Percentiles rank a stretch among this genome's conserved stretches.
Evolutionary conservation across 2,888 invertebrate genomes (phyloP).

Genomic region (Pseudococcus jackbeardsleyi): DNA sequence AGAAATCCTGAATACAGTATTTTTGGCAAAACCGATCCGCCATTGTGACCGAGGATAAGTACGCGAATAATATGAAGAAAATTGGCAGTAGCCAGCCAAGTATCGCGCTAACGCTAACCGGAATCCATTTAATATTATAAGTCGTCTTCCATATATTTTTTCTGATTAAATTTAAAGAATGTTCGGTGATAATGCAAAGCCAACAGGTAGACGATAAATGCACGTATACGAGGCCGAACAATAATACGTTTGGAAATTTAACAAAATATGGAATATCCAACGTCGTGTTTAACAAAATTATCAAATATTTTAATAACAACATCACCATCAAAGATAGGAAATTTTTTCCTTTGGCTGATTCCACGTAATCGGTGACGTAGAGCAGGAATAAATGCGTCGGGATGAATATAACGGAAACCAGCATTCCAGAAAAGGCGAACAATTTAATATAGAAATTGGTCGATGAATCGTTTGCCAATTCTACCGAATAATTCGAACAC

Average conservation of each 20-base stretch:
- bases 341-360: constrained; percentile 41
- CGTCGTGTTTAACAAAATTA: constrained; percentile 12
- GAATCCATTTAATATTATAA: constrained; percentile 13
- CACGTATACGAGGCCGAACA: background rate
- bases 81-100: constrained; percentile 16
- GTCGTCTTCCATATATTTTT: constrained; percentile 38
- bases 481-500: background rate
- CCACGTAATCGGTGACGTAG: constrained; percentile 12
- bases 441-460: background rate
- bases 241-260: background rate
- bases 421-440: constrained; percentile 28
- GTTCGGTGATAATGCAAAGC: constrained; percentile 7
- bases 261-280: background rate
- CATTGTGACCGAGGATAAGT: background rate
- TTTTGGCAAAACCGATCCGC: constrained; percentile 4
- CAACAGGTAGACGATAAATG: constrained; percentile 24
- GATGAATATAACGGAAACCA: constrained; percentile 17
- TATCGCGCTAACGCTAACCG: constrained; percentile 5
- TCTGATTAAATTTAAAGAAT: constrained; percentile 29
- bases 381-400: constrained; percentile 8
- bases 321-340: constrained; percentile 16
- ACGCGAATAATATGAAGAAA: background rate
- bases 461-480: background rate
- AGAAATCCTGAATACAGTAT: background rate
- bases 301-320: constrained; percentile 24